Percentiles rank a stretch among this genome's conserved stretches.
phyloP scores from a whole-genome alignment of 2,888 invertebrate species.

The Yponomeuta sedellus region DNA sequence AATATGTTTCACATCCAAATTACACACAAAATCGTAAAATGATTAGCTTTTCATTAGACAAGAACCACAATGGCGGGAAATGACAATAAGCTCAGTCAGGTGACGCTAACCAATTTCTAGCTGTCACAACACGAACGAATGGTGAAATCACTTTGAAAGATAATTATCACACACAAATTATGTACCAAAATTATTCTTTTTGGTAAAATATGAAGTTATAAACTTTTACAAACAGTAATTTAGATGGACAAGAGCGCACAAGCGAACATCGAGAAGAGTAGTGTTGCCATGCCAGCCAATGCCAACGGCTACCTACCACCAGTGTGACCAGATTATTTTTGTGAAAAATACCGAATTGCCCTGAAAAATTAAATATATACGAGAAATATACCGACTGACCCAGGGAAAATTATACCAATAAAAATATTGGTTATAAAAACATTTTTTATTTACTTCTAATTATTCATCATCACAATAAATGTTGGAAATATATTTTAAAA shows the following conservation, averaged over 20 bases:
- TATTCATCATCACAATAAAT: no score
- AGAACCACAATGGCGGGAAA: conserved; percentile 77
- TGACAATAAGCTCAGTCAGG: conserved; percentile 75
- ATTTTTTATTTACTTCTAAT: no score
- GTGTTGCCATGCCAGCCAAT: no score
- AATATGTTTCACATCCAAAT: conserved; percentile 48
- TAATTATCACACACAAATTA: conserved; percentile 12
- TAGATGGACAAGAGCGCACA: conserved; percentile 65
- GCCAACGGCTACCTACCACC: no score
- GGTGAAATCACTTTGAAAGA: conserved; percentile 35
- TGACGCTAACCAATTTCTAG: conserved; percentile 65
- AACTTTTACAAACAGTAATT: conserved; percentile 59
- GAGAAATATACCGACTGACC: no score
- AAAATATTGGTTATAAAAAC: no score
- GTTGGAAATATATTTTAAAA: no score
- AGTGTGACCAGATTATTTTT: no score
- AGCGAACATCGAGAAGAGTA: conserved; percentile 47
- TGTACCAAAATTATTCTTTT: conserved; percentile 28
- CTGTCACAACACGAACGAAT: conserved; percentile 33
- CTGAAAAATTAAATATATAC: no score
- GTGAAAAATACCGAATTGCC: no score
- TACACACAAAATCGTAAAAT: conserved; percentile 30
- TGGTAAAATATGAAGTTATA: conserved; percentile 31
- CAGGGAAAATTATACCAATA: no score
- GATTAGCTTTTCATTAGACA: conserved; percentile 43